A percentile compares a stretch with the other conserved stretches of the same genome.
phyloP scores from a whole-genome alignment of 2,797 vertebrate genomes.

The Kryptolebias ocellatus region DNA sequence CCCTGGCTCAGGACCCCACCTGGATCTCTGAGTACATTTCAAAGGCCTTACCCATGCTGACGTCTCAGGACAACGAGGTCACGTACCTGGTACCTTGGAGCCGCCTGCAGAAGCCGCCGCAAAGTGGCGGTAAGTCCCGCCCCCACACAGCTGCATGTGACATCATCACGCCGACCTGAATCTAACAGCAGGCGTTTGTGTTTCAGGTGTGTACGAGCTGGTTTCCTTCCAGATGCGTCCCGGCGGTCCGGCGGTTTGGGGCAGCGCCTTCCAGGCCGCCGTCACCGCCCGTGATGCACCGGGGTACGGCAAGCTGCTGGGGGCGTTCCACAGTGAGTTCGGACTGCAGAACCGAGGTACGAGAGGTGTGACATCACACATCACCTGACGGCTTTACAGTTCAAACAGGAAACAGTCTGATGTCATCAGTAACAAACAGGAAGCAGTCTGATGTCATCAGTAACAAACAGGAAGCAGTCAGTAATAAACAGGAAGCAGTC shows the following conservation, averaged over 20 bases:
- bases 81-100: slow-evolving; percentile 92
- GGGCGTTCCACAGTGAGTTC: slow-evolving; percentile 90
- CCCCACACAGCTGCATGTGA: not conserved
- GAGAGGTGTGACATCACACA: not conserved
- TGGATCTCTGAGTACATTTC: slow-evolving; percentile 89
- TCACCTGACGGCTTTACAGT: not conserved
- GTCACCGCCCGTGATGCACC: slow-evolving; percentile 80
- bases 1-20: slow-evolving; percentile 84
- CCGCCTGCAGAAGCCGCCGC: slow-evolving; percentile 81
- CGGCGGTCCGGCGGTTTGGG: slow-evolving; percentile 90
- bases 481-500: too few relatives aligned
- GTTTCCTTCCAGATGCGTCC: slow-evolving; percentile 90
- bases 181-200: slow-evolving; percentile 5
- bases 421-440: too few relatives aligned
- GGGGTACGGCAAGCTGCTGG: slow-evolving; percentile 86
- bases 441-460: too few relatives aligned
- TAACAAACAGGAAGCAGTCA: too few relatives aligned
- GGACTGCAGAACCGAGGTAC: slow-evolving; percentile 88
- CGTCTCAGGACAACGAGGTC: slow-evolving; percentile 87
- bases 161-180: not conserved
- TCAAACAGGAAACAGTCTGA: not conserved
- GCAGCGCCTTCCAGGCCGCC: slow-evolving; percentile 81
- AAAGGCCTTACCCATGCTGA: slow-evolving; percentile 82
- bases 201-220: slow-evolving; percentile 90
- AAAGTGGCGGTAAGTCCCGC: slow-evolving; percentile 82